Evolutionary conservation across 2,113 vertebrate genomes (phyloP), one percentile per base, ranked within the genome.

Genomic region (Polyodon spathula): DNA sequence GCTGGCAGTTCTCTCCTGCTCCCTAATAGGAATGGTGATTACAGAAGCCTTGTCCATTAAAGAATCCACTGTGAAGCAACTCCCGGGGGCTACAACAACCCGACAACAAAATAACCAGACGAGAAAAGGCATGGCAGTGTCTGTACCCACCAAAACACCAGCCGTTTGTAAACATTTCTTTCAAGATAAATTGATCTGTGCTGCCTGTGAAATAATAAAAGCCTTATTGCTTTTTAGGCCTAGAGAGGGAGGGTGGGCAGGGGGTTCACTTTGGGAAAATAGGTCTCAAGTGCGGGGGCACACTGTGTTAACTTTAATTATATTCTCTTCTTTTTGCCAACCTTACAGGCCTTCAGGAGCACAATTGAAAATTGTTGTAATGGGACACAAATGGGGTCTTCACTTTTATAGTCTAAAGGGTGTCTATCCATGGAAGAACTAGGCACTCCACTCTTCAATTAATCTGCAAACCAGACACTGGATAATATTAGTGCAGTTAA

Each of bases 21-120:
- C 66, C 59, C 59, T 59, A 60, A 60, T 66, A 72, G 56, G 62
- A 69, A 0, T 68, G 74, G 71, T 58, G 73, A 67, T 77, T 77
- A 41, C 37, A 55, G 53, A 7, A 55, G 53, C 59, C 69, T 62
- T 71, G 60, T 61, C 70, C 62, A 27, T 77, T 65, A 70, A 61
- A 61, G 69, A 54, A 44, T 54, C 67, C 71, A 62, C 43, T 58
- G 37, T 75, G 66, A 71, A 0, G 1, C 67, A 53, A 17, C 48
- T 69, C 39, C 68, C 65, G 1, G 58, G 68, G 42, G 61, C 56
- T 41, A 46, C 56, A 62, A 37, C 59, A 71, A 54, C 59, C 68
- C 69, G 59, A 65, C 8, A 51, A 37, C 42, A 54, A 54, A 76
- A 48, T 38, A 70, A 57, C 59, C 59, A 69, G 56, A 61, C 68